Conservation (phyloP, 1,140 invertebrate species). For the Cotesia glomerata region DNA sequence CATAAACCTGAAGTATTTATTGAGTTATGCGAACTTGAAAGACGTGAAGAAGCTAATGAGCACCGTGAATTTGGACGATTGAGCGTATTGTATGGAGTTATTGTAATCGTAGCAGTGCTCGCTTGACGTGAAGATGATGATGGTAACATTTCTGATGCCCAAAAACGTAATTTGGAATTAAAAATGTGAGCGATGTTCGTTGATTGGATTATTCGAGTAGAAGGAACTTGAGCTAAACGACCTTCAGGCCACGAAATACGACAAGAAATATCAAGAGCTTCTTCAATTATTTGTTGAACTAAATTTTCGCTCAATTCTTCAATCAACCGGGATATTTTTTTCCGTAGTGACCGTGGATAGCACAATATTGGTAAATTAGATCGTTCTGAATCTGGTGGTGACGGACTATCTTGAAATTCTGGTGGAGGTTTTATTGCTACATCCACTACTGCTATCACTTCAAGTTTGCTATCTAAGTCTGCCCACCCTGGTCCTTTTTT, state of each 20-base stretch:
- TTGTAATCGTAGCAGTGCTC: conserved; percentile 51
- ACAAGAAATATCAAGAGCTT: conserved; percentile 54
- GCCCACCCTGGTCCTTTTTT: conserved; percentile 75
- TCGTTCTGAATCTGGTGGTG: conserved; percentile 55
- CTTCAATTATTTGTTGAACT: conserved; percentile 52
- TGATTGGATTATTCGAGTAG: conserved; percentile 26
- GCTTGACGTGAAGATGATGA: conserved; percentile 67
- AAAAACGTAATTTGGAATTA: conserved; percentile 62
- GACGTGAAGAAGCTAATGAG: conserved; percentile 73
- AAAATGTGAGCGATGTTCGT: conserved; percentile 36
- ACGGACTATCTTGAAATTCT: conserved; percentile 76
- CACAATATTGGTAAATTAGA: conserved; percentile 50
- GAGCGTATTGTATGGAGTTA: conserved; percentile 59
- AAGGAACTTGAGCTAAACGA: conserved; percentile 24
- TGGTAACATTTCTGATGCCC: conserved; percentile 69
- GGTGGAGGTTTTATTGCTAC: conserved; percentile 78
- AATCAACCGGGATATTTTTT: conserved; percentile 48
- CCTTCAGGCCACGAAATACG: conserved; percentile 59
- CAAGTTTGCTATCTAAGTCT: conserved; percentile 56
- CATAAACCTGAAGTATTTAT: conserved; percentile 73
- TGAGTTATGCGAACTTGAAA: conserved; percentile 83
- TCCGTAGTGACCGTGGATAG: conserved; percentile 42
- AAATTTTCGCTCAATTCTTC: conserved; percentile 51
- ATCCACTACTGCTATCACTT: conserved; percentile 54
- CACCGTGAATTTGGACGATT: conserved; percentile 74